Percentiles rank a stretch among this genome's conserved stretches.
Evolutionary conservation across 2,888 invertebrate species (phyloP).

Genomic region (Chrysolina haemoptera): DNA sequence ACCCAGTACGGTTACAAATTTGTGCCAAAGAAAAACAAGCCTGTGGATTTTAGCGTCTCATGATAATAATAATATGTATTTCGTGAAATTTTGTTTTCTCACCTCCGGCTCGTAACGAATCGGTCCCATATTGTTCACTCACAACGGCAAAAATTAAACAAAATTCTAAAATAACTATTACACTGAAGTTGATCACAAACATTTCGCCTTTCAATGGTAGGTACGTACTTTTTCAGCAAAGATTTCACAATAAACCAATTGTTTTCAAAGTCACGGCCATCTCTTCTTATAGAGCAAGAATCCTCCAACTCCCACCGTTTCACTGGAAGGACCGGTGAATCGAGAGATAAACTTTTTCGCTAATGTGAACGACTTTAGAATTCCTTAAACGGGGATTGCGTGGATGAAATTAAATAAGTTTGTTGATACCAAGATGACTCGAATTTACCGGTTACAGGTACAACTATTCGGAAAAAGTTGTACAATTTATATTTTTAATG

Average conservation of each 20-base stretch:
- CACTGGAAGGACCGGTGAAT: not conserved
- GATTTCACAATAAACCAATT: slow-evolving; percentile 55
- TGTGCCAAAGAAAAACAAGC: too few relatives aligned
- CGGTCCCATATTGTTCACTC: not conserved
- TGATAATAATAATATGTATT: not conserved
- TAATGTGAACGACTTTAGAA: not conserved
- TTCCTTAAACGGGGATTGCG: not conserved
- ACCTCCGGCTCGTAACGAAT: not conserved
- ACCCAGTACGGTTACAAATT: too few relatives aligned
- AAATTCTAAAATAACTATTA: not conserved
- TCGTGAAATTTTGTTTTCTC: not conserved
- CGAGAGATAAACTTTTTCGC: not conserved
- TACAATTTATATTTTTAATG: not conserved
- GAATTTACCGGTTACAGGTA: not conserved
- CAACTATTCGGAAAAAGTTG: not conserved
- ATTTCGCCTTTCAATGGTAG: not conserved
- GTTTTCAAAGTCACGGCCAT: slow-evolving; percentile 60
- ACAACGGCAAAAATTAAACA: slow-evolving; percentile 5
- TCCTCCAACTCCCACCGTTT: slow-evolving; percentile 23
- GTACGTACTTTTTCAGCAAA: not conserved
- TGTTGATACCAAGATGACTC: not conserved
- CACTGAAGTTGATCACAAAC: not conserved
- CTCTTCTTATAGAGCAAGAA: slow-evolving; percentile 46
- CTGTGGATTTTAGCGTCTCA: too few relatives aligned
- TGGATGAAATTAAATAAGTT: slow-evolving; percentile 8